Conservation (phyloP, 2,888 invertebrate species). For the Drosophila mulleri region DNA sequence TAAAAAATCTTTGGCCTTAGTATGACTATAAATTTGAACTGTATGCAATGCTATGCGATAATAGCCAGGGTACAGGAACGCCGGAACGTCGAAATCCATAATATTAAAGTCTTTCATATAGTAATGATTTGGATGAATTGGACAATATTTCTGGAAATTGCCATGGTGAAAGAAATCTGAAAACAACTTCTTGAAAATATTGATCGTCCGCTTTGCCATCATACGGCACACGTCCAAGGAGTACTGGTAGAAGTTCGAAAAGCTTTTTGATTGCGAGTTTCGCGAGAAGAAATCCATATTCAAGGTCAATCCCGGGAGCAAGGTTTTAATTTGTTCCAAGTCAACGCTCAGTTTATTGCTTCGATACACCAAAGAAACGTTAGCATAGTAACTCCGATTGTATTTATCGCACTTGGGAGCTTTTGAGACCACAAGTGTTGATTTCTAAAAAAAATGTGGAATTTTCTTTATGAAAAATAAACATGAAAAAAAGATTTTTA, state of each 20-base stretch:
- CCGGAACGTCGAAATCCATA: conserved; percentile 39
- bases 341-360: conserved; percentile 25
- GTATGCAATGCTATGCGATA: conserved; percentile 47
- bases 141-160: conserved; percentile 63
- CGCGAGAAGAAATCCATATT: conserved; percentile 41
- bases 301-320: conserved; percentile 29
- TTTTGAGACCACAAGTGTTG: conserved; percentile 15
- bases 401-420: conserved; percentile 32
- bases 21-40: conserved; percentile 24
- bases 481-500: neutral
- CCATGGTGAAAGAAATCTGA: conserved; percentile 50
- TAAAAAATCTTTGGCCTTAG: conserved; percentile 29
- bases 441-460: conserved; percentile 17
- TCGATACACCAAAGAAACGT: conserved; percentile 4
- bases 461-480: neutral
- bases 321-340: conserved; percentile 8
- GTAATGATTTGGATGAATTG: conserved; percentile 45
- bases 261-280: neutral
- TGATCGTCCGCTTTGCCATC: conserved; percentile 38
- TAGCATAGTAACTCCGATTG: conserved; percentile 37
- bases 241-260: conserved; percentile 50
- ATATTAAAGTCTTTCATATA: conserved; percentile 48
- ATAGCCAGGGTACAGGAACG: conserved; percentile 48
- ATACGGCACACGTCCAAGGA: conserved; percentile 64
- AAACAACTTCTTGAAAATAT: conserved; percentile 52